phyloP scores from a whole-genome alignment of 2,888 invertebrate genomes.

The Cheiracanthium punctorium region DNA sequence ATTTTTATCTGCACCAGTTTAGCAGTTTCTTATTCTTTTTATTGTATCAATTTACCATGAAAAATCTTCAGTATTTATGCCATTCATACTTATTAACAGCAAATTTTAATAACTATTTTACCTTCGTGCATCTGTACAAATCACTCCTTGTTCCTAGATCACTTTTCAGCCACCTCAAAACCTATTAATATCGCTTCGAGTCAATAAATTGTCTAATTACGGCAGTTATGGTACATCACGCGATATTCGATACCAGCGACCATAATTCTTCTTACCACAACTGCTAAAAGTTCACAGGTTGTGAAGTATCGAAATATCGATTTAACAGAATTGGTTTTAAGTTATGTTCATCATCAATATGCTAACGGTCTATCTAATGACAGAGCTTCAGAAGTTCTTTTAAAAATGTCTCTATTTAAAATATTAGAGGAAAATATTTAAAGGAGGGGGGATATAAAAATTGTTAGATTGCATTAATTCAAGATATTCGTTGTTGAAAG shows the following conservation, averaged over 20 bases:
- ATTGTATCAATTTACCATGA: too few species aligned
- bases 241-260: slow-evolving; percentile 39
- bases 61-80: too few species aligned
- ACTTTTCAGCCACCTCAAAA: background rate
- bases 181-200: slow-evolving; percentile 39
- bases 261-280: slow-evolving; percentile 37
- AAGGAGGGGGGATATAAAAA: too few species aligned
- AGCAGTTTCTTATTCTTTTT: too few species aligned
- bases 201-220: slow-evolving; percentile 58
- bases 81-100: too few species aligned
- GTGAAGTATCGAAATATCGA: slow-evolving; percentile 41
- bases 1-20: too few species aligned
- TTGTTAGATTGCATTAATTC: too few species aligned
- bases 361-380: background rate
- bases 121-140: background rate
- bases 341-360: background rate
- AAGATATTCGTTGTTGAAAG: too few species aligned
- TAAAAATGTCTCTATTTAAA: background rate
- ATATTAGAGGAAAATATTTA: background rate
- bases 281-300: slow-evolving; percentile 48
- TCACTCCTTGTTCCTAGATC: background rate
- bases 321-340: background rate
- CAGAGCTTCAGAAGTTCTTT: background rate
- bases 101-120: too few species aligned
- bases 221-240: slow-evolving; percentile 38